Evolutionary conservation across 2,113 vertebrate genomes (phyloP).

Genomic region (Herpetotheres cachinnans): DNA sequence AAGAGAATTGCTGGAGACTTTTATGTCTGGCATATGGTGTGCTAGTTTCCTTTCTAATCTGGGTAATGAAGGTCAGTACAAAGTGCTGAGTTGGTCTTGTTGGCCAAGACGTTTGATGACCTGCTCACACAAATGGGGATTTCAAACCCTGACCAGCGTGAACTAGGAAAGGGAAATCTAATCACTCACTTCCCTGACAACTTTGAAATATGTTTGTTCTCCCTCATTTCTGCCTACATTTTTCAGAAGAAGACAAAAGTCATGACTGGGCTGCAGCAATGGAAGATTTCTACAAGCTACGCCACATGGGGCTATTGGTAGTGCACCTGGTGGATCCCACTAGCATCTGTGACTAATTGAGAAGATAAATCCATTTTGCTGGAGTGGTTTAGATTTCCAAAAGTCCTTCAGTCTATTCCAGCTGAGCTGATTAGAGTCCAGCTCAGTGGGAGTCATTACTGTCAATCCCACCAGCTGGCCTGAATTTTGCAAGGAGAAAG

Average conservation of each 20-base stretch:
- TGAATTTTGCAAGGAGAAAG: slow-evolving; percentile 46
- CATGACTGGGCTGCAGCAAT: not conserved
- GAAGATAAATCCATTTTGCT: slow-evolving; percentile 64
- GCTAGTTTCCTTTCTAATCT: slow-evolving; percentile 51
- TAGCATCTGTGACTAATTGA: slow-evolving; percentile 52
- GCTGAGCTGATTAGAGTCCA: slow-evolving; percentile 64
- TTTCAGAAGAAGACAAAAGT: not conserved
- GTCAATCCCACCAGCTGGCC: slow-evolving; percentile 60
- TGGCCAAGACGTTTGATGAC: slow-evolving; percentile 26
- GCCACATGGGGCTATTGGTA: not conserved
- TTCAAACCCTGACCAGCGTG: not conserved
- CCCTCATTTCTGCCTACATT: not conserved
- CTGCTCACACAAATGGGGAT: not conserved
- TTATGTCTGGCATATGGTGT: slow-evolving; percentile 53
- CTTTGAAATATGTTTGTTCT: not conserved
- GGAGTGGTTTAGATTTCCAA: slow-evolving; percentile 42
- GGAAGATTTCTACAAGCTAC: not conserved
- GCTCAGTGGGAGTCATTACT: slow-evolving; percentile 65
- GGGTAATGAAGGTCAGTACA: slow-evolving; percentile 41
- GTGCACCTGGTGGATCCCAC: slow-evolving; percentile 48
- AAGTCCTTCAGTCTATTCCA: slow-evolving; percentile 58
- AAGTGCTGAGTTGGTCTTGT: slow-evolving; percentile 47
- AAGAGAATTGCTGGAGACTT: slow-evolving; percentile 55
- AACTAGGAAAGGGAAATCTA: not conserved
- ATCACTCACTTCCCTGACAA: not conserved